A percentile compares a stretch with the other conserved stretches of the same genome.
Conservation (phyloP, 2,888 invertebrate genomes). For the Apotomis turbidana region DNA sequence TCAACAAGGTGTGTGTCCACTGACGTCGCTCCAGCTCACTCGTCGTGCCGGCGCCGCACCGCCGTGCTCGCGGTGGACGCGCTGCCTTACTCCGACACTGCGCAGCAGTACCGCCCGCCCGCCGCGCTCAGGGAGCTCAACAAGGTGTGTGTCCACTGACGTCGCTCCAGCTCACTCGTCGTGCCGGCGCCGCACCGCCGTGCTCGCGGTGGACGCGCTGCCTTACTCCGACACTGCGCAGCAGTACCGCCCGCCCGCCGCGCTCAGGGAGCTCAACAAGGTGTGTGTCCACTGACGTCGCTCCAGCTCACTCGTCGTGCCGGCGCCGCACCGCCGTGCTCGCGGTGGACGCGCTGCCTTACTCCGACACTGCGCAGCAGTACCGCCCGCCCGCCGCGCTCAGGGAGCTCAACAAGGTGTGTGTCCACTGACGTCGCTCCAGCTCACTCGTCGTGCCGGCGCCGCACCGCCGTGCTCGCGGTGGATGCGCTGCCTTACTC, state of each 20-base stretch:
- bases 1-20: conserved; percentile 87
- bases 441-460: conserved; percentile 86
- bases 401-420: conserved; percentile 94
- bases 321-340: conserved; percentile 89
- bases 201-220: conserved; percentile 96
- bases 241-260: conserved; percentile 84
- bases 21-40: too few relatives aligned
- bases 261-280: conserved; percentile 94
- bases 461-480: conserved; percentile 90
- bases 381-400: conserved; percentile 84
- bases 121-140: conserved; percentile 91
- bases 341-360: conserved; percentile 94
- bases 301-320: conserved; percentile 87
- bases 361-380: conserved; percentile 79
- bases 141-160: conserved; percentile 86
- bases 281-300: conserved; percentile 83
- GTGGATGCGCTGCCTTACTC: conserved; percentile 93
- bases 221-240: conserved; percentile 80
- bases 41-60: conserved; percentile 86
- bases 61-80: conserved; percentile 97
- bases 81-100: conserved; percentile 81
- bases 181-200: conserved; percentile 86
- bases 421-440: conserved; percentile 76
- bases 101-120: conserved; percentile 84
- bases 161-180: conserved; percentile 85